These are phyloP conservation scores for Coreius guichenoti DNA, from an alignment of 2,797 vertebrate species.

Conservation along the genomic window DNA sequence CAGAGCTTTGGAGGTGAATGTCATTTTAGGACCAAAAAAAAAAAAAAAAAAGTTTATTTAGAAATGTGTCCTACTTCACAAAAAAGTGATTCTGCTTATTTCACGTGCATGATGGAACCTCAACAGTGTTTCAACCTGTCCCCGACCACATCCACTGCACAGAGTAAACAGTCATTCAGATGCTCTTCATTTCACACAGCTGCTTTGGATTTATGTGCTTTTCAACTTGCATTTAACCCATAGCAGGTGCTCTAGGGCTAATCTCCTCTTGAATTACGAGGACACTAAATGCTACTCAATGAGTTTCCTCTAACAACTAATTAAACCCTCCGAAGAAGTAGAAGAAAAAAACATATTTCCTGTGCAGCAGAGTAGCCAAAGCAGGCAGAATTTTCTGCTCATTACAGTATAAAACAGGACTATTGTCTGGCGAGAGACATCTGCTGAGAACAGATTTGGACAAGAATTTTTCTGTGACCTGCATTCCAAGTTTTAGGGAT, in stretches of 20 bases:
- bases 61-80: not conserved
- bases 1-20: not conserved
- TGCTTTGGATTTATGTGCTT: not conserved
- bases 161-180: not conserved
- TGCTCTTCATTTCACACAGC: not conserved
- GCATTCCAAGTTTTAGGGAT: constrained; percentile 54
- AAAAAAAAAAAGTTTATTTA: not conserved
- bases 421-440: constrained; percentile 78
- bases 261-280: constrained; percentile 33
- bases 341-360: constrained; percentile 29
- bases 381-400: constrained; percentile 69
- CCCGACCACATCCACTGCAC: not conserved
- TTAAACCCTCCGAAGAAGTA: constrained; percentile 45
- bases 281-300: constrained; percentile 47
- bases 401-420: constrained; percentile 78
- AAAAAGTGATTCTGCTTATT: not conserved
- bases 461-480: constrained; percentile 70
- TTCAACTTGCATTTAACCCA: constrained; percentile 23
- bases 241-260: constrained; percentile 14
- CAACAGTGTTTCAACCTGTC: not conserved
- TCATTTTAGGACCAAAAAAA: not conserved
- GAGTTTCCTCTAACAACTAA: constrained; percentile 59
- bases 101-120: not conserved
- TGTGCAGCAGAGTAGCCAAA: constrained; percentile 39
- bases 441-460: constrained; percentile 79